Evolutionary conservation across 2,797 vertebrate species (phyloP).

Genomic region (Pseudopleuronectes americanus): DNA sequence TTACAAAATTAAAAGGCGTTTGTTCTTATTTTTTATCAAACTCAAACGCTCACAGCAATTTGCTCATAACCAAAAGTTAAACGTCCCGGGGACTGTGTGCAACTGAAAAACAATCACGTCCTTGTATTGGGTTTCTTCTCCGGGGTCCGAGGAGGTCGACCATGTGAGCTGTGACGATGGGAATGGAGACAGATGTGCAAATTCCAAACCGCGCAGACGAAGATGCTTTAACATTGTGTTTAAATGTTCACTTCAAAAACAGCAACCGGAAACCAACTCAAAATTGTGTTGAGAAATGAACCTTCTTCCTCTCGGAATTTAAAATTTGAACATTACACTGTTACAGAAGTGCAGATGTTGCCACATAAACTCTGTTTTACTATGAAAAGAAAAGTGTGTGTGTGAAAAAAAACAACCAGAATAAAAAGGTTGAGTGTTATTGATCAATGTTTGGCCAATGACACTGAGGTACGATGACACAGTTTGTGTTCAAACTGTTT

Average conservation of each 20-base stretch:
- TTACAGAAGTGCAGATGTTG: slow-evolving; percentile 2
- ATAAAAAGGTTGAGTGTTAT: not conserved
- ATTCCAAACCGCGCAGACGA: slow-evolving; percentile 5
- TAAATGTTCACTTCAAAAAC: slow-evolving; percentile 19
- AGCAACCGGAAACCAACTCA: slow-evolving; percentile 8
- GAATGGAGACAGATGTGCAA: slow-evolving; percentile 39
- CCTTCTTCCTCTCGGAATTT: not conserved
- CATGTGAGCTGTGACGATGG: not conserved
- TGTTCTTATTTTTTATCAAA: slow-evolving; percentile 59
- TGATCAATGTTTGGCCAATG: not conserved
- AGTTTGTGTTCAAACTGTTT: not conserved
- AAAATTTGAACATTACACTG: not conserved
- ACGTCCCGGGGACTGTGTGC: slow-evolving; percentile 22
- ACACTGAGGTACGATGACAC: not conserved
- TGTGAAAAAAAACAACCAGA: too few relatives aligned
- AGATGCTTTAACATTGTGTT: slow-evolving; percentile 15
- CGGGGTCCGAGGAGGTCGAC: slow-evolving; percentile 15
- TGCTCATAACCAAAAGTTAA: slow-evolving; percentile 37
- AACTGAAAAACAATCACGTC: slow-evolving; percentile 8
- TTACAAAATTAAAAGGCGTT: slow-evolving; percentile 71
- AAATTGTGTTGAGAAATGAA: not conserved
- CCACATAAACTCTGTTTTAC: too few relatives aligned
- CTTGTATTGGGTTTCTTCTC: not conserved
- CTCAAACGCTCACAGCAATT: slow-evolving; percentile 42
- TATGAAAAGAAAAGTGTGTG: not conserved